Evolutionary conservation across 2,113 vertebrate species (phyloP), one percentile per base, ranked within the genome.

Genomic region (Neomonachus schauinslandi): DNA sequence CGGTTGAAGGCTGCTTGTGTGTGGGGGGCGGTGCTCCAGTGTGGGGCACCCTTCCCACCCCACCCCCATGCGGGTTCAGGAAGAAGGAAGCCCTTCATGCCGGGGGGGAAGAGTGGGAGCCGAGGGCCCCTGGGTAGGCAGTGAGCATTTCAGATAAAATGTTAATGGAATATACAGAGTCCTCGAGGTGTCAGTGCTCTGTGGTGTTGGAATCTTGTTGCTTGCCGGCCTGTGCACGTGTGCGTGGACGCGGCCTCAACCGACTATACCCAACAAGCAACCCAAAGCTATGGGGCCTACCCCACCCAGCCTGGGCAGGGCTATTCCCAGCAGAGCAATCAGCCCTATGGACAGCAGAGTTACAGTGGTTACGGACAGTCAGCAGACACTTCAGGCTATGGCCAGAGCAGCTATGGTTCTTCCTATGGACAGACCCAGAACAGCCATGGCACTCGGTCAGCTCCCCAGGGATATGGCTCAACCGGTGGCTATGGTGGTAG

Each of bases 211-310:
- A 63, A 63, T 63, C 26, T 63, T 63, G 28, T 63, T 63, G 12
- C 61, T 63, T 63, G 61, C 28, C 12, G 31, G 61, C 13, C 26
- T 13, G 5, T 14, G 28, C 14, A 26, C 14, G 12, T 31, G 31
- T 67, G 31, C 13, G 63, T 16, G 31, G 28, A 16, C 63, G 15
- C 33, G 63, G 28, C 31, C 63, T 67, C 65, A 33, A 33, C 7
- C 14, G 99, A 99, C 92, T 99, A 99, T 97, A 98, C 99, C 65
- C 99, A 99, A 76, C 96, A 99, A 14, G 98, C 99, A 31, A 97
- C 98, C 71, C 99, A 99, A 97, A 99, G 99, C 72, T 99, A 99
- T 49, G 99, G 99, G 67, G 98, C 99, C 1, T 99, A 99, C 92
- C 99, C 99, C 26, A 98, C 99, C 2, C 99, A 99, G 46, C 99